Percentiles rank a stretch among this genome's conserved stretches.
Conservation (phyloP, 2,888 invertebrate genomes). For the Phengaris alcon region DNA sequence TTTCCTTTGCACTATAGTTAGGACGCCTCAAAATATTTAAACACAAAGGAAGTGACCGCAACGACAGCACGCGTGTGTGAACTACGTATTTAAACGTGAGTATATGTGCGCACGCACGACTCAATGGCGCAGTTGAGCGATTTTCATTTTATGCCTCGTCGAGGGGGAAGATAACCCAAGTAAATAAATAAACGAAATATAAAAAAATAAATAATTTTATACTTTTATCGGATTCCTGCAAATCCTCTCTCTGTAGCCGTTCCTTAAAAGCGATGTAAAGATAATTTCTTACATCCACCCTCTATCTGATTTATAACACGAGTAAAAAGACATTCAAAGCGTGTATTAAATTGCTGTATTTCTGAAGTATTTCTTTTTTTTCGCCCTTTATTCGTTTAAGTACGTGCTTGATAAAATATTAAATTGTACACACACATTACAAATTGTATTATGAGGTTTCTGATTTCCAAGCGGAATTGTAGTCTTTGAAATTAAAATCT, state of each 20-base stretch:
- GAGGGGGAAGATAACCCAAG: no score
- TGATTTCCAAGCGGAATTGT: neutral
- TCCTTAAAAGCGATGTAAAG: neutral
- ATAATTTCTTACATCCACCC: constrained; percentile 10
- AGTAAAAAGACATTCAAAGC: constrained; percentile 18
- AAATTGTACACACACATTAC: neutral
- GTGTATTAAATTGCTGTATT: constrained; percentile 17
- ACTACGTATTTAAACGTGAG: no score
- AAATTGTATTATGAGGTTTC: neutral
- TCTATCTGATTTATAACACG: constrained; percentile 12
- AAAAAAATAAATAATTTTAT: no score
- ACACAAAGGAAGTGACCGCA: no score
- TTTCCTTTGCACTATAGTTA: no score
- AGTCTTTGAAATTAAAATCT: no score
- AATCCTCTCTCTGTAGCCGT: neutral
- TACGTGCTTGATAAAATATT: constrained; percentile 16
- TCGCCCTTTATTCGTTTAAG: constrained; percentile 14
- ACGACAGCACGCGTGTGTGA: no score
- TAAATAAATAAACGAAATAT: no score
- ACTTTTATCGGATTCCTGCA: neutral
- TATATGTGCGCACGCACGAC: no score
- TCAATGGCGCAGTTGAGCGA: no score
- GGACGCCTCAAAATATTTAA: no score
- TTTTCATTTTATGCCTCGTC: no score
- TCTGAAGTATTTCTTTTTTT: constrained; percentile 11